Percentiles rank a stretch among this genome's conserved stretches.
phyloP scores from a whole-genome alignment of 2,797 vertebrate genomes.

The Epinephelus awoara region DNA sequence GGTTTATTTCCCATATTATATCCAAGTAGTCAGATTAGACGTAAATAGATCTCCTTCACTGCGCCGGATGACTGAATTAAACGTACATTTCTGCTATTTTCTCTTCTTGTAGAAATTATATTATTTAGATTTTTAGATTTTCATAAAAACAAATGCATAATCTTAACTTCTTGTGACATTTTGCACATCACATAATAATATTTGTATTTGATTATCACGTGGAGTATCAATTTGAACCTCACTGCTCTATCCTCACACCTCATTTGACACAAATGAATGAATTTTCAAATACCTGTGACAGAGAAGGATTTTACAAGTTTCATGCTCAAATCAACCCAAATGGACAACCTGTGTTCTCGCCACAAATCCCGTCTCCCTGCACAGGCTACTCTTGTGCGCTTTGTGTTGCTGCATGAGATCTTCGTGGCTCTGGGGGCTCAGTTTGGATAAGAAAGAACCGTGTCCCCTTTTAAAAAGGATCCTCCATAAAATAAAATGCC shows the following conservation, averaged over 20 bases:
- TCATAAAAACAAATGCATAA: not conserved
- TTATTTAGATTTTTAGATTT: not conserved
- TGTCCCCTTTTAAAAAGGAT: conserved; percentile 66
- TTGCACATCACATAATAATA: not conserved
- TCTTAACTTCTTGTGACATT: not conserved
- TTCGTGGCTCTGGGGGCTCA: conserved; percentile 64
- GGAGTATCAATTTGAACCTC: not conserved
- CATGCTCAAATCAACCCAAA: conserved; percentile 51
- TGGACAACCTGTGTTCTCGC: conserved; percentile 51
- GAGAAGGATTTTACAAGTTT: conserved; percentile 51
- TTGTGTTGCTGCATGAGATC: conserved; percentile 70
- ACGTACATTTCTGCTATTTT: conserved; percentile 6
- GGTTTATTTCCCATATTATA: conserved; percentile 40
- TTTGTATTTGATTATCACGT: not conserved
- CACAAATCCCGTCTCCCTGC: conserved; percentile 52
- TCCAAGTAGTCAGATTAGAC: conserved; percentile 29
- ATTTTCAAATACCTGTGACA: conserved; percentile 34
- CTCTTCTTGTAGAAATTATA: not conserved
- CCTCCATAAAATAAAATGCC: conserved; percentile 82
- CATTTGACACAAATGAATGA: not conserved
- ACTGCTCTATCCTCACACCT: not conserved
- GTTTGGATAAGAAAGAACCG: conserved; percentile 76
- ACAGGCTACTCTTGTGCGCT: conserved; percentile 59
- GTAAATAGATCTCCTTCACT: conserved; percentile 7
- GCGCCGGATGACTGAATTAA: not conserved